Base-by-base conservation (phyloP, 2,113 vertebrate genomes). In the Eclectus roratus region DNA sequence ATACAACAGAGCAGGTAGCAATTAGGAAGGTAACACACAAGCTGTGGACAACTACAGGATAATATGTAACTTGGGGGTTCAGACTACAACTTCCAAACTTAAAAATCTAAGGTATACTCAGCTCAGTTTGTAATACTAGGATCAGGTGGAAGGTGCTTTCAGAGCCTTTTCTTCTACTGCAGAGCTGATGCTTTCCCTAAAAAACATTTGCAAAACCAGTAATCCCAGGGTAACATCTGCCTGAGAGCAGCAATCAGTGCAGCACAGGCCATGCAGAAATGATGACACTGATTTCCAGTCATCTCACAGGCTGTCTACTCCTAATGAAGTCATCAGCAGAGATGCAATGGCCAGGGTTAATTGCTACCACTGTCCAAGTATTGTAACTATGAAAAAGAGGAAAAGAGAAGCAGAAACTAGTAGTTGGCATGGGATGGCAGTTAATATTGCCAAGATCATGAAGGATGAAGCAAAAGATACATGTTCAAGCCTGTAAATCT, bases 61-160 rank as follows among this genome's bases (percentile, higher is more conserved):
- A 87, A 71, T 35, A 37, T 31, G 83, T 82, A 91, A 96, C 95
- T 93, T 91, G 35, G 46, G 7, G 56, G 63, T 95, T 95, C 86
- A 79, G 20, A 89, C 39, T 85, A 68, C 55, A 91, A 19, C n/a
- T 94, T 92, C 85, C 77, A 53, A 86, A 93, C 47, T 83, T 97
- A 88, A 96, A 96, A 95, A 90, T 68, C 66, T 20, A 87, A 86
- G 21, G 61, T 69, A 91, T 97, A 85, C 28, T 18, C 93, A 95
- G 15, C 10, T 61, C 77, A 90, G 61, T 88, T 94, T 89, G 74
- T 71, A 88, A 96, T 74, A 76, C 35, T 23, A 82, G 85, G 29
- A 80, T 50, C 53, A 49, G n/a, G 21, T 63, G 50, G 28, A 81
- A 93, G 9, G 27, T 61, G 31, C 64, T 13, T 58, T 46, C 70